Percentiles rank a stretch among this genome's conserved stretches.
These are phyloP conservation scores for Cabera pusaria DNA, from an alignment of 2,888 invertebrate genomes.

Conservation along the genomic window DNA sequence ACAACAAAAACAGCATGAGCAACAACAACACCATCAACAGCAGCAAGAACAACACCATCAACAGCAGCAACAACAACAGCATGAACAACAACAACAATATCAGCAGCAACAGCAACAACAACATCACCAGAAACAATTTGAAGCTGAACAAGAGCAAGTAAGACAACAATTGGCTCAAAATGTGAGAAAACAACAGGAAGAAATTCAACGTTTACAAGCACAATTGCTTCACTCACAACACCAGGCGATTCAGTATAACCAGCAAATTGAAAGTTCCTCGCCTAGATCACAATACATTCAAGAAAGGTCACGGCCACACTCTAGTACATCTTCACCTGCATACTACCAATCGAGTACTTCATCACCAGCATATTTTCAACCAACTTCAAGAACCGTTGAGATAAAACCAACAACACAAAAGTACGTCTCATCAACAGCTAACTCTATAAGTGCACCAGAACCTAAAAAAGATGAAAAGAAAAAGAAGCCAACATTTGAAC, in stretches of 20 bases:
- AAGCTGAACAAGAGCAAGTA: conserved; percentile 68
- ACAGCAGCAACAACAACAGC: conserved; percentile 46
- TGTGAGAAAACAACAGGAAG: conserved; percentile 79
- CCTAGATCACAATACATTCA: conserved; percentile 66
- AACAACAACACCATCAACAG: conserved; percentile 44
- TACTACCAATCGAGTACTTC: conserved; percentile 66
- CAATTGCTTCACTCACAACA: conserved; percentile 67
- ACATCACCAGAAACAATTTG: conserved; percentile 64
- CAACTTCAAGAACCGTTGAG: conserved; percentile 71
- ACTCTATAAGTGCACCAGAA: conserved; percentile 70
- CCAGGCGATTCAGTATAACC: conserved; percentile 54
- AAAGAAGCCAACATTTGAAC: conserved; percentile 78
- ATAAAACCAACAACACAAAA: conserved; percentile 79
- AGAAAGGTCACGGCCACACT: conserved; percentile 64
- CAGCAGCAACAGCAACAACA: conserved; percentile 47
- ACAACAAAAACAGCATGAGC: conserved; percentile 41
- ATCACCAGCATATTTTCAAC: conserved; percentile 65
- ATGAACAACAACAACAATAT: conserved; percentile 45
- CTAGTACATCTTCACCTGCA: conserved; percentile 58
- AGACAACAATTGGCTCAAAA: conserved; percentile 70
- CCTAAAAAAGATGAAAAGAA: conserved; percentile 81
- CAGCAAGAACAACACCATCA: conserved; percentile 46
- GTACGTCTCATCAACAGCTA: conserved; percentile 72
- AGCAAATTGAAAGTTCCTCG: conserved; percentile 59
- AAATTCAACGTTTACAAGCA: conserved; percentile 74